Evolutionary conservation across 1,140 invertebrate genomes (phyloP).

Genomic region (Solenopsis invicta): DNA sequence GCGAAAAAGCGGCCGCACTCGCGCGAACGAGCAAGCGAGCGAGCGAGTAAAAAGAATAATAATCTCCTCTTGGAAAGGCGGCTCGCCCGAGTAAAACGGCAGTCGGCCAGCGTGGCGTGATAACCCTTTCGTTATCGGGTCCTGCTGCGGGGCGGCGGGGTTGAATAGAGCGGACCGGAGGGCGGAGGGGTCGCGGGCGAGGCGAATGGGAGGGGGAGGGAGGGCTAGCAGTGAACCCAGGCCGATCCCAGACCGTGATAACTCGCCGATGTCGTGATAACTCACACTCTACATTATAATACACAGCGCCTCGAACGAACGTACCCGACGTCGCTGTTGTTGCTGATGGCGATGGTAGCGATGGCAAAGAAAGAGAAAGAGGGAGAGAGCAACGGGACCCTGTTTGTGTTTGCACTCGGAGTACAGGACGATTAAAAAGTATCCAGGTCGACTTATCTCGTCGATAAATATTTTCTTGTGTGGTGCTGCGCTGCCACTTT

Average conservation of each 20-base stretch:
- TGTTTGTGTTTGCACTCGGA: constrained; percentile 22
- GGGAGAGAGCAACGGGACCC: constrained; percentile 29
- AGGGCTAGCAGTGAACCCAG: constrained; percentile 83
- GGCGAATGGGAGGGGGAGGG: constrained; percentile 47
- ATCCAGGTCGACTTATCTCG: constrained; percentile 20
- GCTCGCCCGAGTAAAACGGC: constrained; percentile 72
- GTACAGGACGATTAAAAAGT: constrained; percentile 70
- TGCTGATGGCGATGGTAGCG: constrained; percentile 52
- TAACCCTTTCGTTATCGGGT: constrained; percentile 86
- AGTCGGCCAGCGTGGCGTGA: constrained; percentile 83
- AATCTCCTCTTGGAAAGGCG: constrained; percentile 79
- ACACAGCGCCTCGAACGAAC: constrained; percentile 77
- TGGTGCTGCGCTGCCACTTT: background rate
- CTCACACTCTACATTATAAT: constrained; percentile 85
- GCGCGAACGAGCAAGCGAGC: constrained; percentile 1
- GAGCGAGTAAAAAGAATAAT: constrained; percentile 80
- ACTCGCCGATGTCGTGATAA: constrained; percentile 84
- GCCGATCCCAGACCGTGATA: constrained; percentile 84
- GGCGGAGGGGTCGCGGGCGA: constrained; percentile 54
- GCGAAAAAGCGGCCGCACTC: constrained; percentile 73
- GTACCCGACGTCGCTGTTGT: constrained; percentile 65
- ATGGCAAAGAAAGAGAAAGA: constrained; percentile 5
- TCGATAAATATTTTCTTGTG: constrained; percentile 13
- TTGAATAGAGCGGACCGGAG: constrained; percentile 67
- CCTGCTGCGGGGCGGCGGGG: constrained; percentile 72